A percentile compares a stretch with the other conserved stretches of the same genome.
These are phyloP conservation scores for Phyto melanocephala DNA, from an alignment of 2,888 invertebrate species.

Conservation along the genomic window DNA sequence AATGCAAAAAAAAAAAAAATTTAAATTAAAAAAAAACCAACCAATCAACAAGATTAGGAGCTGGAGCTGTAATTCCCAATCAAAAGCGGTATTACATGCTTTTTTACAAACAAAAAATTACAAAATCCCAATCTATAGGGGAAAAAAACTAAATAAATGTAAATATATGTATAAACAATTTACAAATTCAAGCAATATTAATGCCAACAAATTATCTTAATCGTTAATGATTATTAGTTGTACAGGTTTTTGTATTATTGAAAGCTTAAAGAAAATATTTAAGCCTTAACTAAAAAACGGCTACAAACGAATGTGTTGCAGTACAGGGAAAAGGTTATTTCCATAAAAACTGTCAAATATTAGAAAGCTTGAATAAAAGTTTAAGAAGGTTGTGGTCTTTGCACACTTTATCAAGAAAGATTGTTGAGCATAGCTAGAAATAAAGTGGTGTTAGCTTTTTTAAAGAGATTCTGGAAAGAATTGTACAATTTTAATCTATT, in stretches of 20 bases:
- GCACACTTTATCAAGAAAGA: too few species aligned
- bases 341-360: too few species aligned
- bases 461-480: too few species aligned
- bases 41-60: constrained; percentile 54
- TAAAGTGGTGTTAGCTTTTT: too few species aligned
- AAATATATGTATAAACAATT: constrained; percentile 11
- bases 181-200: constrained; percentile 43
- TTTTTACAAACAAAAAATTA: not conserved
- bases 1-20: constrained; percentile 30
- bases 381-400: too few species aligned
- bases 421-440: too few species aligned
- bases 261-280: constrained; percentile 33
- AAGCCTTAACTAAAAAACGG: constrained; percentile 20
- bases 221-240: constrained; percentile 62
- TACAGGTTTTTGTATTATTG: constrained; percentile 46
- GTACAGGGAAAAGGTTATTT: not conserved
- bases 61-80: constrained; percentile 45
- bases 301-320: constrained; percentile 2
- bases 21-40: not conserved
- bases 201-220: constrained; percentile 67
- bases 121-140: constrained; percentile 7
- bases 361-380: too few species aligned
- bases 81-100: constrained; percentile 56
- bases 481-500: too few species aligned
- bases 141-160: not conserved